These are phyloP conservation scores for Marmota flaviventris DNA, from an alignment of 2,113 vertebrate species.

Conservation along the genomic window DNA sequence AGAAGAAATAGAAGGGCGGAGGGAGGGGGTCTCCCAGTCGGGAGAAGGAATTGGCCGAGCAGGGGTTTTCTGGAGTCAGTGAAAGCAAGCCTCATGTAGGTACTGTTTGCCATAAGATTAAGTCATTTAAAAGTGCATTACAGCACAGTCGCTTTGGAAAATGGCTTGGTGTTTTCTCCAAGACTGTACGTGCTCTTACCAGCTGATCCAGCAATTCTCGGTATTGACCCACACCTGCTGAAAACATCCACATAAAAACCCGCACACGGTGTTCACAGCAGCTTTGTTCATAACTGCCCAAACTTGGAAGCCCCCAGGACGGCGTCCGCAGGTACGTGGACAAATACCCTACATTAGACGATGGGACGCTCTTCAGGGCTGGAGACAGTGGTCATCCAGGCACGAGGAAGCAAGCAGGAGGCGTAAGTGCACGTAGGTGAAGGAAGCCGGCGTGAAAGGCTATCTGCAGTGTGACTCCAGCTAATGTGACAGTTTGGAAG, in stretches of 20 bases:
- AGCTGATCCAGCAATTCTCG: constrained; percentile 9
- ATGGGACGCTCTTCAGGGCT: background rate
- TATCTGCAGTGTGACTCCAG: background rate
- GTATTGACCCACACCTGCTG: constrained; percentile 24
- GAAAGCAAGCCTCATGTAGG: background rate
- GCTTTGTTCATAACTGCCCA: constrained; percentile 28
- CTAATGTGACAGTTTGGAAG: background rate
- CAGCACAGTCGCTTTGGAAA: background rate
- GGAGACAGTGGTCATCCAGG: background rate
- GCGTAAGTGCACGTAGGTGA: background rate
- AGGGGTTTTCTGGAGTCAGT: background rate
- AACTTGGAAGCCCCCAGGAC: background rate
- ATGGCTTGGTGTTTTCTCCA: background rate
- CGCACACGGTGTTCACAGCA: constrained; percentile 23
- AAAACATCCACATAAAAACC: constrained; percentile 62
- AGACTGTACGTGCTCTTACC: constrained; percentile 19
- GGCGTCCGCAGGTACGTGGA: background rate
- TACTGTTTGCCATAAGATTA: background rate
- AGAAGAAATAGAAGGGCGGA: background rate
- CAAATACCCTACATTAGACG: background rate
- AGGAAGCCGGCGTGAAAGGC: no score
- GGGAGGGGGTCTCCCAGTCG: background rate
- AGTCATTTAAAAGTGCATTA: background rate
- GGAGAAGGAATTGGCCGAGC: background rate
- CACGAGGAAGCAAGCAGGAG: background rate